Conservation (phyloP, 35 echinoderm and acorn worm species). For the Amphiura filiformis region DNA sequence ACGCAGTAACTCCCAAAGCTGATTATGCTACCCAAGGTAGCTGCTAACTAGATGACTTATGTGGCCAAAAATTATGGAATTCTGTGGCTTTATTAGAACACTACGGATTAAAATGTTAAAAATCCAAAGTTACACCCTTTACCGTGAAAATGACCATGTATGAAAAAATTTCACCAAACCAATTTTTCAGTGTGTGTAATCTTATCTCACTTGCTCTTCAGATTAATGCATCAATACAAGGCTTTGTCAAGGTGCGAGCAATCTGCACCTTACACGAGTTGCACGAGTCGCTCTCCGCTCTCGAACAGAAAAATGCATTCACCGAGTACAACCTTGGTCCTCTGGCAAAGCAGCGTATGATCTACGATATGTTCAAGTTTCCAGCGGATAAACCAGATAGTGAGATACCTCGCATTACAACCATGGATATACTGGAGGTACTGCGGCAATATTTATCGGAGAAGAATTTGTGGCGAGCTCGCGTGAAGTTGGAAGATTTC, state of each 20-base stretch:
- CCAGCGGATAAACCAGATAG: slow-evolving; percentile 21
- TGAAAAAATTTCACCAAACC: too few species aligned
- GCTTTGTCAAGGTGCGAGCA: slow-evolving; percentile 35
- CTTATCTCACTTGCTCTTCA: too few species aligned
- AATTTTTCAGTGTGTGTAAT: too few species aligned
- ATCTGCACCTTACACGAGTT: slow-evolving; percentile 46
- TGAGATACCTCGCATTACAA: slow-evolving; percentile 45
- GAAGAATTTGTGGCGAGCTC: slow-evolving; percentile 21
- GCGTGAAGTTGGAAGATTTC: slow-evolving; percentile 42
- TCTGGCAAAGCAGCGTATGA: slow-evolving; percentile 19
- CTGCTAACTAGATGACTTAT: too few species aligned
- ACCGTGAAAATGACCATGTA: too few species aligned
- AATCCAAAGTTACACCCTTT: too few species aligned
- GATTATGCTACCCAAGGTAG: too few species aligned
- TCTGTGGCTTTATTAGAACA: too few species aligned
- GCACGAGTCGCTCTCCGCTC: neutral
- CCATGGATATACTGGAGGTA: slow-evolving; percentile 33
- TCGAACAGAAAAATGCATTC: slow-evolving; percentile 25
- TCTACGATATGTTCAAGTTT: slow-evolving; percentile 49
- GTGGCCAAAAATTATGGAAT: too few species aligned
- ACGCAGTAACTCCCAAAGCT: too few species aligned
- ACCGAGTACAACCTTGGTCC: slow-evolving; percentile 35
- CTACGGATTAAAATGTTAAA: too few species aligned
- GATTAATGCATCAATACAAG: slow-evolving; percentile 47
- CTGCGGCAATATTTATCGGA: neutral